A percentile compares a stretch with the other conserved stretches of the same genome.
Conservation (phyloP, 2,797 vertebrate genomes). For the Otus scops region DNA sequence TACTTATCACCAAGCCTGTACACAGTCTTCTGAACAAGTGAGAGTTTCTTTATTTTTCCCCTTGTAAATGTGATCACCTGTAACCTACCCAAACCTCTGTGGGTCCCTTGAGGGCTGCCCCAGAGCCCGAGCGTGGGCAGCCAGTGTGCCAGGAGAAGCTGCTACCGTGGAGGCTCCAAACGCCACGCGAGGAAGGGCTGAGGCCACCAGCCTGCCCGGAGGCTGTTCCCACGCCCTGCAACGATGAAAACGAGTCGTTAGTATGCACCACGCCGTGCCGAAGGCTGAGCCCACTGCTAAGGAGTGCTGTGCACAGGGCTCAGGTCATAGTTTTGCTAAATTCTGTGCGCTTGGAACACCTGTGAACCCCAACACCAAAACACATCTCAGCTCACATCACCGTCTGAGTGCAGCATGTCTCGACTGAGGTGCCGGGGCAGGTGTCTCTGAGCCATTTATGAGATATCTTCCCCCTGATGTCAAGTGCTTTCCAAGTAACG, state of each 20-base stretch:
- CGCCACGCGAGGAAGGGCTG: rapidly evolving
- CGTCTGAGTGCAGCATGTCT: rapidly evolving
- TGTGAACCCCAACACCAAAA: neutral
- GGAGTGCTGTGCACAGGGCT: neutral
- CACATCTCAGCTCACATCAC: rapidly evolving
- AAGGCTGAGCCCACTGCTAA: neutral
- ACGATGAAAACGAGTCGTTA: neutral
- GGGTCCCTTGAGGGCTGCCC: neutral
- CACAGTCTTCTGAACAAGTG: neutral
- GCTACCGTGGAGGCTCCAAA: neutral
- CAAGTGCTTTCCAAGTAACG: neutral
- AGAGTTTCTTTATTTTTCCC: neutral
- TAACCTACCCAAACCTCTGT: neutral
- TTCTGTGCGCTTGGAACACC: neutral
- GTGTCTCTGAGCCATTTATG: neutral
- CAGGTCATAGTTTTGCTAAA: neutral
- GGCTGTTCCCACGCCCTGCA: neutral
- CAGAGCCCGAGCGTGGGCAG: rapidly evolving
- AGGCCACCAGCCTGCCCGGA: rapidly evolving
- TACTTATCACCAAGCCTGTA: neutral
- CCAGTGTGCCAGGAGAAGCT: neutral
- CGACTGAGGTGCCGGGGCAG: rapidly evolving
- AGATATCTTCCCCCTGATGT: rapidly evolving
- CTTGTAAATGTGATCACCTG: neutral
- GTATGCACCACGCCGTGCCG: neutral